Evolutionary conservation across 2,797 vertebrate species (phyloP), one percentile per base, ranked within the genome.

Genomic region (Triplophysa yarkandensis): DNA sequence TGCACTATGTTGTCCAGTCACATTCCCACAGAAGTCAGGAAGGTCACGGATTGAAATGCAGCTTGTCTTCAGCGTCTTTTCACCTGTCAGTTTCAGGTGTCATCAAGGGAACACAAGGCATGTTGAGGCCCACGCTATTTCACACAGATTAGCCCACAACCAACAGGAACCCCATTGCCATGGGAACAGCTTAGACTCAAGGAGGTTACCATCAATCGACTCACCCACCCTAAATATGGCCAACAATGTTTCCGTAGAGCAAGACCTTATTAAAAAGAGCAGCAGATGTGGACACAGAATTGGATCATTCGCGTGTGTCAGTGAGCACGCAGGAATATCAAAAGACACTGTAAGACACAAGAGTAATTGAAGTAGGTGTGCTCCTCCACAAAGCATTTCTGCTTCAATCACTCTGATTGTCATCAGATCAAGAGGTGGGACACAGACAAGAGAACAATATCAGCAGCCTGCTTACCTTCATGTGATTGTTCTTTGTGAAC

Each of bases 301-400:
- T 54, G 21, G 14, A n/a, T 55, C 30, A 54, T 55, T 5, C 23
- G 23, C 4, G 13, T 63, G 34, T 41, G 75, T 68, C 34, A 25
- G 3, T 83, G 58, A 81, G 70, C 68, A 41, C 55, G 66, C 66
- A 5, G 63, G 79, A 86, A 81, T 23, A 74, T 80, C 60, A 75
- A 76, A 84, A 83, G 80, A 77, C 72, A 50, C 77, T 74, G 27
- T 83, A 78, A 68, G 78, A 48, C 63, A 46, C 52, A 71, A 78
- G 68, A 80, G 83, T 86, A 75, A 86, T 76, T 54, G 44, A 68
- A 61, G 34, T 61, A 54, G 19, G 74, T 83, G 43, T 48, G 6
- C 14, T 39, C 25, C 16, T 80, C 57, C 64, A 60, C 77, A 48
- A 66, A 23, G 23, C 67, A 64, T 64, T 70, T 14, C 19, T 63